Conservation (phyloP, 2,888 invertebrate genomes). For the Thereva nobilitata region DNA sequence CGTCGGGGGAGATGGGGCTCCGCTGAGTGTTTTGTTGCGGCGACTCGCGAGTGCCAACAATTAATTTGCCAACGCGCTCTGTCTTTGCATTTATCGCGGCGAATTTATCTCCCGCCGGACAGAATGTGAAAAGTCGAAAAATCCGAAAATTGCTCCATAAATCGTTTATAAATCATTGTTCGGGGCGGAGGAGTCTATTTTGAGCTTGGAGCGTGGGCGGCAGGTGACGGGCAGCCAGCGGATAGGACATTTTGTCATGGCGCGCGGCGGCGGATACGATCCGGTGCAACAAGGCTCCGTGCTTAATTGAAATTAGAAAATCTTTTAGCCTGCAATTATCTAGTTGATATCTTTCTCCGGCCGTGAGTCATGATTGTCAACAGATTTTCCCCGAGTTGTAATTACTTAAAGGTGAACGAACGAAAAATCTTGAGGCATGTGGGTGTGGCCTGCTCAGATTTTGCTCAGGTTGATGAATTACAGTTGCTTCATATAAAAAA, state of each 20-base stretch:
- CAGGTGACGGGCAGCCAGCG: slow-evolving; percentile 19
- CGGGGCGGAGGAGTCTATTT: slow-evolving; percentile 34
- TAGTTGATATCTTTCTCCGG: slow-evolving; percentile 9
- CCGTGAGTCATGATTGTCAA: not conserved
- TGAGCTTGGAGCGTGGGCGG: slow-evolving; percentile 24
- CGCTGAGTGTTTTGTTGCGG: slow-evolving; percentile 3
- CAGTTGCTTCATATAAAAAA: too few species aligned
- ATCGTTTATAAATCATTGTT: slow-evolving; percentile 38
- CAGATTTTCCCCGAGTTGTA: not conserved
- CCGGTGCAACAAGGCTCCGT: not conserved
- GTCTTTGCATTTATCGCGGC: slow-evolving; percentile 28
- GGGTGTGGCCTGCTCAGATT: too few species aligned
- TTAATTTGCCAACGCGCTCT: slow-evolving; percentile 35
- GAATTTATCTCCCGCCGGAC: slow-evolving; percentile 29
- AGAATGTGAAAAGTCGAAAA: slow-evolving; percentile 34
- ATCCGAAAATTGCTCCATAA: slow-evolving; percentile 36
- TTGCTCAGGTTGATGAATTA: too few species aligned
- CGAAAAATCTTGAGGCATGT: not conserved
- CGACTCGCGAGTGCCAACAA: slow-evolving; percentile 21
- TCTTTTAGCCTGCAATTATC: slow-evolving; percentile 23
- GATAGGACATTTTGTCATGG: slow-evolving; percentile 25
- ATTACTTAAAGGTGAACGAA: slow-evolving; percentile 16
- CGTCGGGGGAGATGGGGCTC: not conserved
- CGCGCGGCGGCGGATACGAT: not conserved
- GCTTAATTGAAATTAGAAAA: slow-evolving; percentile 30